Conservation (phyloP, 2,113 vertebrate species). For the Labrus mixtus region DNA sequence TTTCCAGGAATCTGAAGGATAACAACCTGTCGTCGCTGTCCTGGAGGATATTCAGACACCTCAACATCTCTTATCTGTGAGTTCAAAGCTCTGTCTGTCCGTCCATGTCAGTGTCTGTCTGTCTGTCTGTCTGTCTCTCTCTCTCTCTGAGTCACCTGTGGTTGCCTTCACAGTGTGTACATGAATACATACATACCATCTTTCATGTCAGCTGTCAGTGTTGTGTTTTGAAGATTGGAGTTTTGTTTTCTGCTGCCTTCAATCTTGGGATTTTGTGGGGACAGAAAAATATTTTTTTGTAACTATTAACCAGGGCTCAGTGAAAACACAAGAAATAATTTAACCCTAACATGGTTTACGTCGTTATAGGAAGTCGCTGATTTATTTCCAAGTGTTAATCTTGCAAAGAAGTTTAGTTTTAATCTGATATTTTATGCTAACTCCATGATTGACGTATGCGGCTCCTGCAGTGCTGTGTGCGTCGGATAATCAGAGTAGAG, state of each 20-base stretch:
- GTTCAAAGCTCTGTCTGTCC: conserved; percentile 72
- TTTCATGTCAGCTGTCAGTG: conserved; percentile 15
- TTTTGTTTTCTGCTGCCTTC: neutral
- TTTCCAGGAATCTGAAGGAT: conserved; percentile 94
- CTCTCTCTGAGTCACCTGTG: conserved; percentile 7
- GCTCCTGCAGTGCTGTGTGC: too few relatives aligned
- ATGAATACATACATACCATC: conserved; percentile 4
- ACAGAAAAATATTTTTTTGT: too few relatives aligned
- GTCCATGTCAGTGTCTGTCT: conserved; percentile 13
- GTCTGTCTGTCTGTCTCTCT: conserved; percentile 11
- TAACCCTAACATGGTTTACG: too few relatives aligned
- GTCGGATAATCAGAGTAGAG: too few relatives aligned
- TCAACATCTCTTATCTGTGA: conserved; percentile 96
- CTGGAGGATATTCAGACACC: conserved; percentile 93
- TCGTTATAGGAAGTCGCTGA: too few relatives aligned
- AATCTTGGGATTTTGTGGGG: neutral
- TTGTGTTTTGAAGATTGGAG: neutral
- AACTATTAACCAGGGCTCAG: too few relatives aligned
- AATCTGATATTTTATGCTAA: too few relatives aligned
- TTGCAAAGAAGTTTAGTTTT: too few relatives aligned
- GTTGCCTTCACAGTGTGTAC: conserved; percentile 11
- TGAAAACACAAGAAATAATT: too few relatives aligned
- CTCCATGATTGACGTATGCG: too few relatives aligned
- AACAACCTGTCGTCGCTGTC: conserved; percentile 95
- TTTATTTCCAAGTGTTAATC: too few relatives aligned